Conservation (phyloP, 2,797 vertebrate species). For the Tangara arthus region DNA sequence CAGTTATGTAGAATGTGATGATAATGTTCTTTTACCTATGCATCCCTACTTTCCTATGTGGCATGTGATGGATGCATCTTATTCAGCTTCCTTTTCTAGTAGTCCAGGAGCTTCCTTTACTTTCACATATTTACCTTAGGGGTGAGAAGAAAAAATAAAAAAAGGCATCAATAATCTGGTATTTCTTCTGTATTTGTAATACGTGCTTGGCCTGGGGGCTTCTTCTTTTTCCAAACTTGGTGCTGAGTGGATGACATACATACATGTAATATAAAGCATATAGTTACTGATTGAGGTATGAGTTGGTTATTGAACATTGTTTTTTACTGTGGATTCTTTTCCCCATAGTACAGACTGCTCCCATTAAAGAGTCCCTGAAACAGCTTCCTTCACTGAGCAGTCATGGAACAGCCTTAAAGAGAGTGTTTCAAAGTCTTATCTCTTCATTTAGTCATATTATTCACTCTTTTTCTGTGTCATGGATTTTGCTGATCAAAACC, state of each 20-base stretch:
- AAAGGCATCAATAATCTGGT: background rate
- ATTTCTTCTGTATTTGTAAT: background rate
- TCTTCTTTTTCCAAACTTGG: background rate
- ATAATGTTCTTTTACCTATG: fast-evolving
- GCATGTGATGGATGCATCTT: background rate
- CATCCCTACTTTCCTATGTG: background rate
- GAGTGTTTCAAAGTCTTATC: background rate
- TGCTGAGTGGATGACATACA: background rate
- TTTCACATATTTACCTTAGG: background rate
- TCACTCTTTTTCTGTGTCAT: background rate
- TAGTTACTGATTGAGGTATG: background rate
- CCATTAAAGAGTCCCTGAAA: background rate
- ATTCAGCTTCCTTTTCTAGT: background rate
- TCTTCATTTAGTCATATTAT: background rate
- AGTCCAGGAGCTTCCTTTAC: background rate
- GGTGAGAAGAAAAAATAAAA: fast-evolving
- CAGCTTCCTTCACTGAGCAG: background rate
- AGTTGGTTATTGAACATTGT: background rate
- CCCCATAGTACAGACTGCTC: background rate
- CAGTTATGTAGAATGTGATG: fast-evolving
- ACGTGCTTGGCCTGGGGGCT: background rate
- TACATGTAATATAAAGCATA: background rate
- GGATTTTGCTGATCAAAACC: background rate
- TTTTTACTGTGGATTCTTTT: background rate
- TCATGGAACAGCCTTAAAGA: background rate